phyloP scores from a whole-genome alignment of 2,797 vertebrate species.

The Dendrocincla tyrannina region DNA sequence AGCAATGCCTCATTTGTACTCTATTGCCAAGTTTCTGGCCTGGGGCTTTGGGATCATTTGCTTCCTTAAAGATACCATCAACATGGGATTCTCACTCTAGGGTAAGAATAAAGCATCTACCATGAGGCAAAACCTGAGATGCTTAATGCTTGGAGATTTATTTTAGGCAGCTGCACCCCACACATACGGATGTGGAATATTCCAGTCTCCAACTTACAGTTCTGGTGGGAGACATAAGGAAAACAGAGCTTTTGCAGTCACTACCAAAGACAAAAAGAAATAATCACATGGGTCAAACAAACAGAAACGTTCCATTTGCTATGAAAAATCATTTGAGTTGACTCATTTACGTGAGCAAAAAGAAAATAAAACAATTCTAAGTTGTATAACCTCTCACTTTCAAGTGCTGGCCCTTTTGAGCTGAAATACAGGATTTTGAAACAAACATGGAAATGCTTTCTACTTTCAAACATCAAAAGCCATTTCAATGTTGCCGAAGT shows the following conservation, averaged over 20 bases:
- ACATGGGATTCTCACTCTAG: neutral
- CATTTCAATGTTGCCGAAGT: neutral
- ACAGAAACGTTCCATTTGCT: neutral
- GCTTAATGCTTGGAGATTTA: neutral
- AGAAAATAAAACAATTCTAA: constrained; percentile 10
- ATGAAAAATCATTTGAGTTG: neutral
- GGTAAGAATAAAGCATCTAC: constrained; percentile 11
- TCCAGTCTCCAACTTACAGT: neutral
- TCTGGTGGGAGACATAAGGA: neutral
- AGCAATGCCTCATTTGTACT: neutral
- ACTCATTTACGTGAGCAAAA: neutral
- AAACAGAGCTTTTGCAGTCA: neutral
- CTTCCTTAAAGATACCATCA: constrained; percentile 24
- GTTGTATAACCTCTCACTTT: neutral
- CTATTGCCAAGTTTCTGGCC: constrained; percentile 3
- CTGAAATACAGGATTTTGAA: constrained; percentile 11
- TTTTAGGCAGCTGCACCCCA: neutral
- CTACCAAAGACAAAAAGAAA: neutral
- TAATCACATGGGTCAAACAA: neutral
- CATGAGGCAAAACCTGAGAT: neutral
- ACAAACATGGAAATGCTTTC: neutral
- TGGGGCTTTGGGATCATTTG: neutral
- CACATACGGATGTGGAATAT: neutral
- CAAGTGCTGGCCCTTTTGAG: neutral
- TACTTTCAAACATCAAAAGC: constrained; percentile 7